Evolutionary conservation across 2,113 vertebrate genomes (phyloP), one percentile per base, ranked within the genome.

Genomic region (Alaudala cheleensis): DNA sequence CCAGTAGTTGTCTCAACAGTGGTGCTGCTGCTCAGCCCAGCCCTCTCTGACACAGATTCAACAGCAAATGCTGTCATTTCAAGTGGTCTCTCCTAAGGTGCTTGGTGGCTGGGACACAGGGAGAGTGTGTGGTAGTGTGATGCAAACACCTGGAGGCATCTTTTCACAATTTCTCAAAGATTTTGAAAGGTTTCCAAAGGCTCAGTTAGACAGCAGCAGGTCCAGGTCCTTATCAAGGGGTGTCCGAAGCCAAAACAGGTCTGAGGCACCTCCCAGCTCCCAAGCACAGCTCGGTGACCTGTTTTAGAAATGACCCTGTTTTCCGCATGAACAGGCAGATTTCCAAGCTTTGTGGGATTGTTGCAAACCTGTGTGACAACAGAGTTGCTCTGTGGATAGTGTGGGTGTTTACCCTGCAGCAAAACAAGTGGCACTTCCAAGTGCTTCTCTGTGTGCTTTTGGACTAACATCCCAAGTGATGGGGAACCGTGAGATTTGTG

Each of bases 381-480:
- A 74, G n/a, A 13, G 62, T 16, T 88, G 57, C 62, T 94, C 62
- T 90, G 78, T 1, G 19, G 90, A 7, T 39, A 20, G 47, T 16
- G 89, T 90, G 78, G 84, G 78, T 82, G 74, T 95, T 77, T 13
- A 23, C 53, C 91, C 77, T 79, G 81, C 64, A 44, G 93, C 85
- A 86, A 82, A 91, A 14, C 66, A 54, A 73, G 71, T 21, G 85
- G 54, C 24, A 12, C 39, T 51, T 85, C 60, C 94, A 81, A 53
- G 10, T 57, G 18, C 25, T 80, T n/a, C 62, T 67, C 44, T 54
- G 45, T 40, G 26, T 62, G 45, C 45, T 53, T 53, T 57, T 69
- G 73, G 61, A 87, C 42, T 16, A 42, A 20, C 70, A 42, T 42
- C 70, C 37, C 62, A 57, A 50, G 21, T 18, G 60, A n/a, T 26